Evolutionary conservation across 2,113 vertebrate genomes (phyloP), one percentile per base, ranked within the genome.

Genomic region (Bos javanicus): DNA sequence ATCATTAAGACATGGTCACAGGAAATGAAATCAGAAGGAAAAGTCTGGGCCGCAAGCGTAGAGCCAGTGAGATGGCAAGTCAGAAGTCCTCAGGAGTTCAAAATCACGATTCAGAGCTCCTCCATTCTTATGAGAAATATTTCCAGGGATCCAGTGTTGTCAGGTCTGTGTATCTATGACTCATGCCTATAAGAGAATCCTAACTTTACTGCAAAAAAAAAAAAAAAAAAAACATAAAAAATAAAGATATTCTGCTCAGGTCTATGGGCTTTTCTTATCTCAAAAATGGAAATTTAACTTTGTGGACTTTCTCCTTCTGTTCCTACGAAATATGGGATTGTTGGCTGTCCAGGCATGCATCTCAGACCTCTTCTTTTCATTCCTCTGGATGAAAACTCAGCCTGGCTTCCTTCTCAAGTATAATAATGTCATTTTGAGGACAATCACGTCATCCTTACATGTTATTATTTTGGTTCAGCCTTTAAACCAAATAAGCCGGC

Each of bases 231-330:
- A 25, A 52, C 12, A 92, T 76, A 78, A 93, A 96, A 50, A 90
- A 46, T 26, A 43, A 91, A 85, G 25, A 50, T 36, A 67, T 59
- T 59, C 48, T 0, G 0, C 12, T 67, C 3, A 62, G 28, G 43
- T 26, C 81, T 60, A 85, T 2, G 48, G 43, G 28, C 21, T 50
- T 96, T 89, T 84, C 71, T 93, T 93, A 80, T 87, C 76, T 97
- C 17, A 83, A 60, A 92, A 93, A 64, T 46, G n/a, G n/a, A 74
- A 90, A 57, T 52, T 36, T 21, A 50, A 92, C 3, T 92, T 57
- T 36, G 74, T 60, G 59, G 62, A 26, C n/a, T 39, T 46, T 76
- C 50, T 84, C 6, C 13, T 64, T 84, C 39, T 71, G 19, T 67
- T 67, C 59, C 43, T 56, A 7, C 10, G 43, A 78, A 67, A 93